These are phyloP conservation scores for Poecilobothrus nobilitatus DNA, from an alignment of 2,888 invertebrate species.

Conservation along the genomic window DNA sequence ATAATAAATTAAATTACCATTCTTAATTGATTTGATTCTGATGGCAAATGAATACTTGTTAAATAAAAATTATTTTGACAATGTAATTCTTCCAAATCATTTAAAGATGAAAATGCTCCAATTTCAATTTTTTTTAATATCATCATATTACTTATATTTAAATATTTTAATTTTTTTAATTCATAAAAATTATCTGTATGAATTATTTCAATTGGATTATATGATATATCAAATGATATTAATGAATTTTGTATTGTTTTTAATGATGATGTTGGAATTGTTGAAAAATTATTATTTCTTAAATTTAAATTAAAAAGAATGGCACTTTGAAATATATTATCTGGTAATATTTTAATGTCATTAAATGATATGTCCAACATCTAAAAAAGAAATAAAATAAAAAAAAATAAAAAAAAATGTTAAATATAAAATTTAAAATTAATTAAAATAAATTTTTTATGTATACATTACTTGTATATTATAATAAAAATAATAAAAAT, in stretches of 20 bases:
- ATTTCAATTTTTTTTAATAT: constrained; percentile 49
- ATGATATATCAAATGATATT: constrained; percentile 52
- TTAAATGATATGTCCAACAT: constrained; percentile 52
- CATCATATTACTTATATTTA: constrained; percentile 54
- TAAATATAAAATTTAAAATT: constrained; percentile 1
- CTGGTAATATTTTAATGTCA: constrained; percentile 50
- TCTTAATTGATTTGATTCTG: constrained; percentile 31
- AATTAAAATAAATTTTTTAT: no score
- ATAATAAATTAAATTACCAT: no score
- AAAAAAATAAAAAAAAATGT: background rate
- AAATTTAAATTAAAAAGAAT: background rate
- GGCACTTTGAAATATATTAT: constrained; percentile 46
- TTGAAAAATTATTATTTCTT: constrained; percentile 40
- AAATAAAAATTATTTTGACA: constrained; percentile 49
- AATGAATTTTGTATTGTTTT: constrained; percentile 49
- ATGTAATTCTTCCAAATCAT: constrained; percentile 39
- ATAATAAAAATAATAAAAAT: background rate
- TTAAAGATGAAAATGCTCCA: constrained; percentile 49
- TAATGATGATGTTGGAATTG: constrained; percentile 50
- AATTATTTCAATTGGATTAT: constrained; percentile 53
- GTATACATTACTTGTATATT: no score
- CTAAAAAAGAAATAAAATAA: constrained; percentile 31
- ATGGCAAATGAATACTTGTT: constrained; percentile 48
- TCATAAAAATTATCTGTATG: constrained; percentile 53
- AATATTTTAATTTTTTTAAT: constrained; percentile 47